Evolutionary conservation across 2,888 invertebrate species (phyloP).

Genomic region (Selenia dentaria): DNA sequence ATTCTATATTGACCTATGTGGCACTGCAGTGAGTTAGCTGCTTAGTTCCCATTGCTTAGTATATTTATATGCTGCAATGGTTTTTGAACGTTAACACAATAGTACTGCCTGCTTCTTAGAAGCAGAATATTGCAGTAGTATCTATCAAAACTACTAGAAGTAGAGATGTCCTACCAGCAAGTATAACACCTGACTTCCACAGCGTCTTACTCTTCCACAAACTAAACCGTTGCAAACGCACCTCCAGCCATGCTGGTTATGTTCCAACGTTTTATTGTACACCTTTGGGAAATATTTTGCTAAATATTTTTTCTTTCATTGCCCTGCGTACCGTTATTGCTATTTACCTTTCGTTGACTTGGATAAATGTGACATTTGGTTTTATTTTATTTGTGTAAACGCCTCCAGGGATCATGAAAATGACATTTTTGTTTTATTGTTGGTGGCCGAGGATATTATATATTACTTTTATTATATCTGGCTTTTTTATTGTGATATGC

Average conservation of each 20-base stretch:
- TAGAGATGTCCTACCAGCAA: no score
- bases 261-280: slow-evolving; percentile 36
- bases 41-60: no score
- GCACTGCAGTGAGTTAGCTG: no score
- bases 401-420: slow-evolving; percentile 13
- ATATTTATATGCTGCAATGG: no score
- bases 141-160: no score
- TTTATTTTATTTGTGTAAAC: slow-evolving; percentile 21
- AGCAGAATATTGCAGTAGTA: no score
- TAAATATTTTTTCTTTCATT: slow-evolving; percentile 40
- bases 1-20: no score
- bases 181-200: no score
- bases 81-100: no score
- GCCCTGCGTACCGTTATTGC: slow-evolving; percentile 22
- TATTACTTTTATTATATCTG: background rate
- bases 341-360: slow-evolving; percentile 18
- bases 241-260: slow-evolving; percentile 21
- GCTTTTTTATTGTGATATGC: no score
- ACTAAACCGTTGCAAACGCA: slow-evolving; percentile 3
- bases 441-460: slow-evolving; percentile 1
- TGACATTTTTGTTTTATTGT: slow-evolving; percentile 13
- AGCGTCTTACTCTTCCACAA: background rate
- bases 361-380: slow-evolving; percentile 18
- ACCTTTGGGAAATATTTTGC: slow-evolving; percentile 41
- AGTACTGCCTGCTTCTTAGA: no score